Percentiles rank a stretch among this genome's conserved stretches.
Evolutionary conservation across 2,797 vertebrate species (phyloP).

Genomic region (Erethizon dorsatum): DNA sequence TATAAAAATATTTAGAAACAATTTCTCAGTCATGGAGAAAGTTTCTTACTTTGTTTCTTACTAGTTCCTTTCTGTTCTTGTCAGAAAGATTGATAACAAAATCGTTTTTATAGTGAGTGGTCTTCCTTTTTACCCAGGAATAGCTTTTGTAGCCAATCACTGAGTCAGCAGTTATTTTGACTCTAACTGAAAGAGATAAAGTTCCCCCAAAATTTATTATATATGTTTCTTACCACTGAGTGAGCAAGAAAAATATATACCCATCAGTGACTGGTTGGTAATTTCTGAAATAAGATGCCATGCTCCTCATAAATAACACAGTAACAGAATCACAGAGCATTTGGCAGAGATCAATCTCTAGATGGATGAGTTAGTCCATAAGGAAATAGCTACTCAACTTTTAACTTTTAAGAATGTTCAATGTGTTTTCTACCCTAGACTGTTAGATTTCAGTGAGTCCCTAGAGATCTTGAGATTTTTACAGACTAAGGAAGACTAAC

Average conservation of each 20-base stretch:
- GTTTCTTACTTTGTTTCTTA: constrained; percentile 47
- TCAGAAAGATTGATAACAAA: constrained; percentile 43
- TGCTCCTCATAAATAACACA: constrained; percentile 79
- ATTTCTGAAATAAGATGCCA: constrained; percentile 75
- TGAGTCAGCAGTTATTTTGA: constrained; percentile 76
- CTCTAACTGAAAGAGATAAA: constrained; percentile 78
- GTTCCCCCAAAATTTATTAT: constrained; percentile 78
- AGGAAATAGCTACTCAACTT: constrained; percentile 76
- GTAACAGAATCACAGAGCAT: constrained; percentile 62
- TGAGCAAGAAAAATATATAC: constrained; percentile 81
- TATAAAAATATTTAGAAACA: constrained; percentile 62
- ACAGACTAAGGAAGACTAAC: background rate
- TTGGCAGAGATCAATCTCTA: constrained; percentile 79
- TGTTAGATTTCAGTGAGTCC: constrained; percentile 30
- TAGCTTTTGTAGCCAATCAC: constrained; percentile 60
- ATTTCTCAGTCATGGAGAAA: constrained; percentile 41
- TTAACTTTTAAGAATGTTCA: constrained; percentile 72
- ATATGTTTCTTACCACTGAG: constrained; percentile 75
- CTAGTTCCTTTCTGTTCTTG: constrained; percentile 19
- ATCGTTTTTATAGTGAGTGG: constrained; percentile 21
- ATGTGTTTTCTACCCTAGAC: constrained; percentile 65
- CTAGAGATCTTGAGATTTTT: constrained; percentile 24
- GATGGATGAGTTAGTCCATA: constrained; percentile 79
- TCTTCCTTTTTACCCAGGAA: constrained; percentile 44
- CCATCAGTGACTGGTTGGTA: constrained; percentile 79